Evolutionary conservation across 2,797 vertebrate genomes (phyloP), one percentile per base, ranked within the genome.

Genomic region (Myotis daubentonii): DNA sequence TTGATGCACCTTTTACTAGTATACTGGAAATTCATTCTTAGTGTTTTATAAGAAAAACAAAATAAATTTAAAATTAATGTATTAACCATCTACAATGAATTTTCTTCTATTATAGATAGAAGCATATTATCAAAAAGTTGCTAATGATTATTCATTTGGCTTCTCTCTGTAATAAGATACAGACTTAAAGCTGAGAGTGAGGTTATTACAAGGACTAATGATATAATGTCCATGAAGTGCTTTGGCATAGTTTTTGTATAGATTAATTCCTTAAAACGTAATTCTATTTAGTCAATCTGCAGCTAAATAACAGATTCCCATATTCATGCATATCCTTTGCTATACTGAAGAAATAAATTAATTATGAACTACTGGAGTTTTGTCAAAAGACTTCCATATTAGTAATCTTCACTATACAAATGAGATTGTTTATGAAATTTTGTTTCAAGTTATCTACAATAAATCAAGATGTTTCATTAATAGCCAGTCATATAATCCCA

Each of bases 141-240:
- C 44, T 60, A 57, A 44, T 72, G n/a, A 93, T 86, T 70, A 72
- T n/a, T 84, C 47, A 81, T 49, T 89, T 90, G 81, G 17, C 28
- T 75, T 53, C 16, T 94, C 20, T 93, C 30, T 86, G 10, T 71
- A 36, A 23, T 68, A 92, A 74, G 33, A 65, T 51, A 80, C 9
- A 57, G 22, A 75, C 15, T 71, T 10, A 91, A 44, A 68, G 57
- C 25, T 60, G 57, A 60, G 57, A 60, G 12, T 30, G 60, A 62
- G 28, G 5, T 92, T 60, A 49, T 66, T 36, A 6, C 80, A 47
- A 86, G 62, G 10, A 70, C 3, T 33, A 78, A 62, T 38, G 41
- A 41, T 10, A 44, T 66, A 71, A 55, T 65, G 22, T 16, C 4
- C 13, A 65, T 38, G 8, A 41, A 78, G 62, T 36, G 9, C 20